Evolutionary conservation across 1,140 invertebrate genomes (phyloP), one percentile per base, ranked within the genome.

Genomic region (Drosophila hydei): DNA sequence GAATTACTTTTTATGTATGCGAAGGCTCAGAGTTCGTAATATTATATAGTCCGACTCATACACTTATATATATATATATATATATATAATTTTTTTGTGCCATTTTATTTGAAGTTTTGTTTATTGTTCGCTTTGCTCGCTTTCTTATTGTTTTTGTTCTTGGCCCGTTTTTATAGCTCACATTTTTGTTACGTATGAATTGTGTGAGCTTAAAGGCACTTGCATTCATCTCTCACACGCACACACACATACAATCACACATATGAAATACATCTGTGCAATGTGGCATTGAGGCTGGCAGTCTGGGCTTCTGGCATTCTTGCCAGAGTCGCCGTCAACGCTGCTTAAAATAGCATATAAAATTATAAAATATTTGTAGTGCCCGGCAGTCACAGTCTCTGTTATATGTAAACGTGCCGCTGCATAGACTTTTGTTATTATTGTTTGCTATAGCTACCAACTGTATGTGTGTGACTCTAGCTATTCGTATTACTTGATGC

Each of bases 361-460:
- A 77, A 80, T 87, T 81, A 84, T 87, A 87, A 81, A 87, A 75
- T 81, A 85, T 87, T 87, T 85, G 48, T 77, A 65, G 61, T 69
- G 77, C 64, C 64, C 19, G 47, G 33, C 36, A 64, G 56, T 71
- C 38, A 40, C 38, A 40, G 38, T 51, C 43, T 23, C 7, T 55
- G 25, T 27, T 23, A 19, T 58, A 64, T 59, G 38, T 71, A 30
- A 50, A 16, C n/a, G 12, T 19, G 56, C 47, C 0, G 11, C 7
- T 25, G 1, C 25, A 27, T 30, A 21, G 23, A 18, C 12, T 9
- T 40, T 30, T 38, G 16, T 50, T 68, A 42, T 54, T 54, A 50
- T 65, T 72, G 27, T 58, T 65, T 50, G 18, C 45, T 40, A 30
- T 50, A 43, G 62, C 67, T 27, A 48, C 16, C 51, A 55, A 23